A percentile compares a stretch with the other conserved stretches of the same genome.
Evolutionary conservation across 2,113 vertebrate genomes (phyloP).

Genomic region (Artemisiospiza belli): DNA sequence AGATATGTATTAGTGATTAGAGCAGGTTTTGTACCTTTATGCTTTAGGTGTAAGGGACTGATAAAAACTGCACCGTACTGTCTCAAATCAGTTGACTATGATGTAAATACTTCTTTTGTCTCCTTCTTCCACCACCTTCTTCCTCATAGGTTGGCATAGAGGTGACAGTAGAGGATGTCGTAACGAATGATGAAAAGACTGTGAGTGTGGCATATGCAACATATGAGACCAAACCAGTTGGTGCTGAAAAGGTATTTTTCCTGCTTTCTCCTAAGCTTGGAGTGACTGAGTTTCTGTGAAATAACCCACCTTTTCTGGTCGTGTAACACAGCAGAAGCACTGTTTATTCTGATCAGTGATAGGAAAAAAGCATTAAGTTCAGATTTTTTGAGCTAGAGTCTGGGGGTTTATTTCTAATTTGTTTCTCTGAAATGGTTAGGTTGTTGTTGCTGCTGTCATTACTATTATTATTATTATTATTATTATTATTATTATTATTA

Average conservation of each 20-base stretch:
- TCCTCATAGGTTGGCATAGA: slow-evolving; percentile 76
- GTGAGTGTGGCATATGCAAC: slow-evolving; percentile 82
- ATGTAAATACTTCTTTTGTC: background rate
- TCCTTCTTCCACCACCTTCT: background rate
- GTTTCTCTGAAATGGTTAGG: background rate
- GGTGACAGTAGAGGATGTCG: slow-evolving; percentile 73
- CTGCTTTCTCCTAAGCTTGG: background rate
- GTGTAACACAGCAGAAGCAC: background rate
- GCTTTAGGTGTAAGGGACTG: background rate
- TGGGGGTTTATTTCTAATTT: background rate
- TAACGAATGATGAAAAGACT: slow-evolving; percentile 66
- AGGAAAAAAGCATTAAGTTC: background rate
- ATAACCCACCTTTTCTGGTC: background rate
- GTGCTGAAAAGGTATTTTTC: slow-evolving; percentile 72
- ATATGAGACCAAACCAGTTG: slow-evolving; percentile 74
- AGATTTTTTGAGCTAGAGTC: background rate
- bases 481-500: too few relatives aligned
- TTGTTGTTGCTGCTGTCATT: background rate
- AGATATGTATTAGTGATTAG: background rate
- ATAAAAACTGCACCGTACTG: background rate
- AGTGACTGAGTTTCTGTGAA: background rate
- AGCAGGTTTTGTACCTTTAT: background rate
- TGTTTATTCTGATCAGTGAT: background rate
- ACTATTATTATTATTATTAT: too few relatives aligned
- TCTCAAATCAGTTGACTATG: background rate